phyloP scores from a whole-genome alignment of 2,113 vertebrate genomes.

The Phyllopteryx taeniolatus region DNA sequence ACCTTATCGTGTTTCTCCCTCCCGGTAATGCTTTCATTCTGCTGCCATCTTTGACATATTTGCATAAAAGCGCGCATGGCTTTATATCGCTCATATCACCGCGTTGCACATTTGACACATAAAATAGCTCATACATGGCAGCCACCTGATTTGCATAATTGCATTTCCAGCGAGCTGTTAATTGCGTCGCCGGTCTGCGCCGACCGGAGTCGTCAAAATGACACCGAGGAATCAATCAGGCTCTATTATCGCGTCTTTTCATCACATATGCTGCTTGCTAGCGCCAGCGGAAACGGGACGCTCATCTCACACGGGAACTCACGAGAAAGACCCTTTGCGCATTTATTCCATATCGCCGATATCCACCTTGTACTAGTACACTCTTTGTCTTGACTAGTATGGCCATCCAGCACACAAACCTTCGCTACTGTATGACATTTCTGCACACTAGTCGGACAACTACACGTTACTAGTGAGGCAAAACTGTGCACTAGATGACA shows the following conservation, averaged over 20 bases:
- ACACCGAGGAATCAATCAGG: neutral
- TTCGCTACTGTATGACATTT: too few relatives aligned
- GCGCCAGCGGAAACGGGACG: neutral
- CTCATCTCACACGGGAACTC: neutral
- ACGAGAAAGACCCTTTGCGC: neutral
- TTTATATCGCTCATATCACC: neutral
- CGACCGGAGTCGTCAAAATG: neutral
- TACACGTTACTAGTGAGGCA: too few relatives aligned
- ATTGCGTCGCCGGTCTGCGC: neutral
- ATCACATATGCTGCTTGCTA: neutral
- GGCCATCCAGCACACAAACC: neutral
- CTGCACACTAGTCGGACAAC: too few relatives aligned
- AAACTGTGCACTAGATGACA: too few relatives aligned
- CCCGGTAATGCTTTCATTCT: neutral
- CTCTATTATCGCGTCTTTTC: neutral
- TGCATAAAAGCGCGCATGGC: neutral
- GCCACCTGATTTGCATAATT: neutral
- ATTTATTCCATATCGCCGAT: neutral
- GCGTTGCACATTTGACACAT: neutral
- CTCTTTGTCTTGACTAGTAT: neutral
- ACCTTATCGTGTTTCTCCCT: neutral
- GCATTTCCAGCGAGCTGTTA: neutral
- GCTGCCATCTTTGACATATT: neutral
- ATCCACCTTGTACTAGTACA: neutral
- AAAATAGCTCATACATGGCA: neutral